Conservation (phyloP, 2,888 invertebrate genomes). For the Baronia brevicornis region DNA sequence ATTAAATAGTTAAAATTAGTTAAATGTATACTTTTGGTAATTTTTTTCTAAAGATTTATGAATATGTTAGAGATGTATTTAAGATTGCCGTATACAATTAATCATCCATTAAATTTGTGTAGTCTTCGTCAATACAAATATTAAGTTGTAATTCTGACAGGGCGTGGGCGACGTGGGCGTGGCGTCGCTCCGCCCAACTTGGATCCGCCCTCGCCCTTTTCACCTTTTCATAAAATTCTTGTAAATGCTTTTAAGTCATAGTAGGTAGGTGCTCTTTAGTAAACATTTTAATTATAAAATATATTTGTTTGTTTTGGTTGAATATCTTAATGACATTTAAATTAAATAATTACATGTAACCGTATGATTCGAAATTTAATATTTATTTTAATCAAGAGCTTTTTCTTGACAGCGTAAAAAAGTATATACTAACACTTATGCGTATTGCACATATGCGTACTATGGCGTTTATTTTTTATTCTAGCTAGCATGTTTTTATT, state of each 20-base stretch:
- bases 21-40: neutral
- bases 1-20: too few relatives aligned
- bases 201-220: constrained; percentile 69
- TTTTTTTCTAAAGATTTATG: neutral
- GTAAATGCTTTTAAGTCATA: constrained; percentile 38
- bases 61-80: neutral
- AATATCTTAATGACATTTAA: too few relatives aligned
- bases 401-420: too few relatives aligned
- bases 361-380: too few relatives aligned
- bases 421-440: too few relatives aligned
- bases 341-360: too few relatives aligned
- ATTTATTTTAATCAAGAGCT: too few relatives aligned
- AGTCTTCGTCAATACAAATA: constrained; percentile 40
- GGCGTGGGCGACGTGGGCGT: constrained; percentile 66
- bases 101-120: constrained; percentile 13
- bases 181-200: constrained; percentile 63
- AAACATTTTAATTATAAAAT: constrained; percentile 17
- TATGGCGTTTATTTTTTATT: too few relatives aligned
- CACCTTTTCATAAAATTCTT: constrained; percentile 59
- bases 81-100: neutral
- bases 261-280: constrained; percentile 40
- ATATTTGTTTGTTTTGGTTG: too few relatives aligned
- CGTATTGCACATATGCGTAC: too few relatives aligned
- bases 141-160: constrained; percentile 52
- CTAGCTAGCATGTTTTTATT: constrained; percentile 1